Evolutionary conservation across 2,888 invertebrate species (phyloP), one percentile per base, ranked within the genome.

Genomic region (Tanytarsus gracilentus): DNA sequence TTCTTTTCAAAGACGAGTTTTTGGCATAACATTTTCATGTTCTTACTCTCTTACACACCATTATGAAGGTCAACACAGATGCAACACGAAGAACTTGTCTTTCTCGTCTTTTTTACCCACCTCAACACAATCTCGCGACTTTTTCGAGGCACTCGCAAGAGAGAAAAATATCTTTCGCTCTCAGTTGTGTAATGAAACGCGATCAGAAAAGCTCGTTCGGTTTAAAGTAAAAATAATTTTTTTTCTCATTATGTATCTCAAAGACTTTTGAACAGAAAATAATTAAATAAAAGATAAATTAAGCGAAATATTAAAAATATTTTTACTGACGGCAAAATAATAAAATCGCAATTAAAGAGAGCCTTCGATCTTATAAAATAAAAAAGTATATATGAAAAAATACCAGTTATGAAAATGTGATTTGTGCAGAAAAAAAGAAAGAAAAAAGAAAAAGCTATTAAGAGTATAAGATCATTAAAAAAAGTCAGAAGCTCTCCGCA

Each of bases 381-480:
- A 16, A 56, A 44, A 33, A 40, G 40, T 26, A 40, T 26, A 16
- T 36, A 23, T 30, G 21, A 53, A 25, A 44, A 44, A 21, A 56
- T 33, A 56, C 55, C 55, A 40, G 55, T 56, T 56, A 56, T 56
- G 55, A 56, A 56, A 56, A 56, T 56, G 55, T 56, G 55, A 56
- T 36, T 56, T 40, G 39, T 56, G 40, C 44, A 40, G n/a, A 40
- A 26, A 40, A 56, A 16, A 56, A 36, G 39, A 33, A 18, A 40
- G 18, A 40, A 11, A 40, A 36, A 40, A 26, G 21, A 52, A 55
- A 26, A 40, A 56, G 40, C 27, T 39, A 56, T 25, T 40, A 53
- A 53, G 53, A 36, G 53, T n/a, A n/a, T 53, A 9, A 44, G 51
- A 51, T 53, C 33, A 53, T 53, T 53, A 53, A 53, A 53, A 36